Conservation (phyloP, 2,888 invertebrate genomes). For the Hemithea aestivaria region DNA sequence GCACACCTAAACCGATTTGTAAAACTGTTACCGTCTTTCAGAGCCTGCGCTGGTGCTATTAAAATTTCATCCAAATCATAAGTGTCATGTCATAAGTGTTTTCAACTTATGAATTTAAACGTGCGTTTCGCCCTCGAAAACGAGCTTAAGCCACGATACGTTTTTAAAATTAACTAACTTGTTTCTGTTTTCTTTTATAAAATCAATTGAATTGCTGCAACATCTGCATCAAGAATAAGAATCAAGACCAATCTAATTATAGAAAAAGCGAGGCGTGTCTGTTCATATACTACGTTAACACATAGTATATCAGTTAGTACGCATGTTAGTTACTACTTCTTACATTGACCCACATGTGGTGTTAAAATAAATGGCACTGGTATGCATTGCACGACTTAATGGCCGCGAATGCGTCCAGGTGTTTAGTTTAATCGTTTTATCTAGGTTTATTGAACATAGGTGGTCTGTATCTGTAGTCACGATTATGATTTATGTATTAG, state of each 20-base stretch:
- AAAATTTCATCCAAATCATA: too few relatives aligned
- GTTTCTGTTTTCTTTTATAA: too few relatives aligned
- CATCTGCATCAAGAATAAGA: slow-evolving; percentile 39
- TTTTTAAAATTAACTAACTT: too few relatives aligned
- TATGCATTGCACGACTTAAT: slow-evolving; percentile 39
- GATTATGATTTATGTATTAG: too few relatives aligned
- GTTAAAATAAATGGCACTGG: slow-evolving; percentile 58
- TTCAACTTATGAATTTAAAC: too few relatives aligned
- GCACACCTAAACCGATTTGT: too few relatives aligned
- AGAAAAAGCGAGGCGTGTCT: slow-evolving; percentile 52
- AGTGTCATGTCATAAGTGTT: too few relatives aligned
- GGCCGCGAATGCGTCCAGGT: slow-evolving; percentile 44
- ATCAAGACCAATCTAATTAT: slow-evolving; percentile 53
- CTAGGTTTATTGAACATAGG: slow-evolving; percentile 17
- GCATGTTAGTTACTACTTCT: slow-evolving; percentile 33
- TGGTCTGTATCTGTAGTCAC: slow-evolving; percentile 9
- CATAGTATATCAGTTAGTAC: slow-evolving; percentile 11
- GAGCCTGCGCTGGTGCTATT: too few relatives aligned
- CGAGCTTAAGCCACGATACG: too few relatives aligned
- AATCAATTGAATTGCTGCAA: neutral
- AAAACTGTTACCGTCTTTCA: too few relatives aligned
- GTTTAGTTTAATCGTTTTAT: slow-evolving; percentile 20
- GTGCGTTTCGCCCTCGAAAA: too few relatives aligned
- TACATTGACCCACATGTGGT: slow-evolving; percentile 72
- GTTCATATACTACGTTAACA: slow-evolving; percentile 41